Evolutionary conservation across 2,888 invertebrate species (phyloP).

Genomic region (Acanthosepion pharaonis): DNA sequence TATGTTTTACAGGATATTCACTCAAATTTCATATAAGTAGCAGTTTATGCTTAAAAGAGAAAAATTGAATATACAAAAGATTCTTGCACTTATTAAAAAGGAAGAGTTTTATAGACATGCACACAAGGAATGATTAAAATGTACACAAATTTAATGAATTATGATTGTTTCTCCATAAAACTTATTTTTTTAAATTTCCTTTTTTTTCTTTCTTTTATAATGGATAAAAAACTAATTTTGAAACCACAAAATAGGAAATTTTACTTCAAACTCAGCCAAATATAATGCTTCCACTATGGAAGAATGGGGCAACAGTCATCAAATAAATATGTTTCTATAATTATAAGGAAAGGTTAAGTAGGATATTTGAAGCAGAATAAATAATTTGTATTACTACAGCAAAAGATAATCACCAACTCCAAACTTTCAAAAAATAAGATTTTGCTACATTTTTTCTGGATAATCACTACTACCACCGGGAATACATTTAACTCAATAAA

Average conservation of each 20-base stretch:
- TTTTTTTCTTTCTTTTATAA: background rate
- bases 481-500: slow-evolving; percentile 22
- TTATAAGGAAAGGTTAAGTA: slow-evolving; percentile 1
- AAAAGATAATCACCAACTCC: background rate
- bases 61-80: background rate
- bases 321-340: background rate
- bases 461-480: slow-evolving; percentile 25
- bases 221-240: background rate
- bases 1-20: slow-evolving; percentile 33
- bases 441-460: background rate
- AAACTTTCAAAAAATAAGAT: slow-evolving; percentile 1
- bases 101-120: slow-evolving; percentile 33
- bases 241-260: slow-evolving; percentile 14
- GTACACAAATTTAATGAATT: background rate
- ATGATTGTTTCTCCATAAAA: background rate
- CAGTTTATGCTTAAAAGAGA: background rate
- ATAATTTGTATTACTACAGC: slow-evolving; percentile 33
- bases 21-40: background rate
- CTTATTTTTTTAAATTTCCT: background rate
- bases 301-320: background rate
- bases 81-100: background rate
- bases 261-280: slow-evolving; percentile 21
- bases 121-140: background rate
- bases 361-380: slow-evolving; percentile 21
- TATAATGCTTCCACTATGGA: background rate